phyloP scores from a whole-genome alignment of 2,797 vertebrate species.

The Pseudomugil gertrudae region DNA sequence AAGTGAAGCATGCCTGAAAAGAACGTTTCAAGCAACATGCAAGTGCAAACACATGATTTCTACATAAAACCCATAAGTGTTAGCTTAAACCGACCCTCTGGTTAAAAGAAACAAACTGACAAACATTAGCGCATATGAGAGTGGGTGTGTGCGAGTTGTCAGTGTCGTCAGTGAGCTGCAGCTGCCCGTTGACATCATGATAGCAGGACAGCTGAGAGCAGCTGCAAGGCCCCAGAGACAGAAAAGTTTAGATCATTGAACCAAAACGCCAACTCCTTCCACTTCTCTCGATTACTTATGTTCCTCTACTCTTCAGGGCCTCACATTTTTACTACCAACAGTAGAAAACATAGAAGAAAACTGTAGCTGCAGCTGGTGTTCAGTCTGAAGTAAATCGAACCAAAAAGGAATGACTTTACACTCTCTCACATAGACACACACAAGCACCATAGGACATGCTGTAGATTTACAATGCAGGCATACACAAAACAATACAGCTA shows the following conservation, averaged over 20 bases:
- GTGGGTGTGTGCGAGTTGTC: not conserved
- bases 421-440: constrained; percentile 12
- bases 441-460: constrained; percentile 3
- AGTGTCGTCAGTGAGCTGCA: not conserved
- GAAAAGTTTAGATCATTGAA: not conserved
- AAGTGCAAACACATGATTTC: not conserved
- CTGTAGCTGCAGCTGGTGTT: constrained; percentile 45
- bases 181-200: constrained; percentile 2
- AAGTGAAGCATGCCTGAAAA: not conserved
- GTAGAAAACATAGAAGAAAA: constrained; percentile 35
- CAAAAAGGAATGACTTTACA: constrained; percentile 28
- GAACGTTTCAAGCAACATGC: not conserved
- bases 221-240: not conserved
- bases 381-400: constrained; percentile 38
- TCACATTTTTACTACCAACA: constrained; percentile 46
- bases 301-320: constrained; percentile 15
- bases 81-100: not conserved
- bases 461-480: constrained; percentile 23
- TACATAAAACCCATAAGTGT: not conserved
- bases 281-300: constrained; percentile 15
- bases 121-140: constrained; percentile 10
- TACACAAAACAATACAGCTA: constrained; percentile 13
- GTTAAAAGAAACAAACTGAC: constrained; percentile 6
- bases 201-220: not conserved
- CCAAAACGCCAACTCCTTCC: constrained; percentile 3